These are phyloP conservation scores for Cyaniris semiargus DNA, from an alignment of 2,888 invertebrate species.

Conservation along the genomic window DNA sequence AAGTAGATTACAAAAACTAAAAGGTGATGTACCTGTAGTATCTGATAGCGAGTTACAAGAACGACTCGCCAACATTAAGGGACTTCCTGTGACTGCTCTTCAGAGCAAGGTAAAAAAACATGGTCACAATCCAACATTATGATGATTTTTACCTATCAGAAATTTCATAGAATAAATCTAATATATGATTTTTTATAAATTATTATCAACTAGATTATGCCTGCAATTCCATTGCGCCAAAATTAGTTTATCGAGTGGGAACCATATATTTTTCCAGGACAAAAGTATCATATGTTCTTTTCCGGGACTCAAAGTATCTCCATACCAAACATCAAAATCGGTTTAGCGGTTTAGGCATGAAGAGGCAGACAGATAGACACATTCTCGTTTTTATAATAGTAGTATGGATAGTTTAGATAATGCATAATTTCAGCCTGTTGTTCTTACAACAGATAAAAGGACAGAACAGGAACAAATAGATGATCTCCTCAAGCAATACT, in stretches of 20 bases:
- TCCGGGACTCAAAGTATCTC: no score
- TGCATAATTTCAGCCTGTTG: slow-evolving; percentile 56
- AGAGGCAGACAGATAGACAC: no score
- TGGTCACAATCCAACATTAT: slow-evolving; percentile 38
- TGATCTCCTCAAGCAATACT: slow-evolving; percentile 83
- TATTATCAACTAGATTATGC: no score
- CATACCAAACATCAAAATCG: no score
- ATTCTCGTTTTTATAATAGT: no score
- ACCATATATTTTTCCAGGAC: no score
- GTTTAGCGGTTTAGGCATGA: no score
- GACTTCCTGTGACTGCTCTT: slow-evolving; percentile 62
- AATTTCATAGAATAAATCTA: no score
- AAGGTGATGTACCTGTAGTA: slow-evolving; percentile 64
- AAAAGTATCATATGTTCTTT: no score
- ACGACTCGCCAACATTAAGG: slow-evolving; percentile 85
- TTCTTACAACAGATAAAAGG: slow-evolving; percentile 78
- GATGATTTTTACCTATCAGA: not conserved
- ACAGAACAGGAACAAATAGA: slow-evolving; percentile 86
- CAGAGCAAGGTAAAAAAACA: slow-evolving; percentile 55
- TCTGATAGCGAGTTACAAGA: slow-evolving; percentile 83
- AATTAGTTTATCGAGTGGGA: no score
- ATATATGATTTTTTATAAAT: not conserved
- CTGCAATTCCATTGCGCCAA: no score
- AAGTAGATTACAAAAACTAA: slow-evolving; percentile 60
- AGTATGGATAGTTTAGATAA: not conserved